phyloP scores from a whole-genome alignment of 2,888 invertebrate species.

The Cistogaster globosa region DNA sequence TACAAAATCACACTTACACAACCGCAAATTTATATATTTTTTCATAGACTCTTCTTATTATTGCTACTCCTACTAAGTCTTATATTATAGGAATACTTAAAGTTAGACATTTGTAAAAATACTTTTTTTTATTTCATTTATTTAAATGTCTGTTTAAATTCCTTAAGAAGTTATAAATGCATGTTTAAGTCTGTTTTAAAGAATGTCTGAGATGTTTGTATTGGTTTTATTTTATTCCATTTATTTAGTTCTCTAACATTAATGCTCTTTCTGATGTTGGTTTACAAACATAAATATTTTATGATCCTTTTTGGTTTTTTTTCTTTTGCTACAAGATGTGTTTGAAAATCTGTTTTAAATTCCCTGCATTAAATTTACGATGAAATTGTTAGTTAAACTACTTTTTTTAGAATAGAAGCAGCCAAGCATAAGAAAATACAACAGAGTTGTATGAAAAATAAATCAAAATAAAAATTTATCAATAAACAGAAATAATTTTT shows the following conservation, averaged over 20 bases:
- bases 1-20: not conserved
- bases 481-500: no score
- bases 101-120: constrained; percentile 15
- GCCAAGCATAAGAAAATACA: no score
- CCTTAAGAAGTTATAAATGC: constrained; percentile 25
- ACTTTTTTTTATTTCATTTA: not conserved
- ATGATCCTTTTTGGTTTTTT: constrained; percentile 6
- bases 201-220: constrained; percentile 39
- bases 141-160: constrained; percentile 23
- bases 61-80: not conserved
- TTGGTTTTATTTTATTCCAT: not conserved
- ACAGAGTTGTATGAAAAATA: not conserved
- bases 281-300: constrained; percentile 40
- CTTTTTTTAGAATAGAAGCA: no score
- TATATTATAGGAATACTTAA: constrained; percentile 14
- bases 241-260: not conserved
- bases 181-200: not conserved
- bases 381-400: constrained; percentile 8
- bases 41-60: not conserved
- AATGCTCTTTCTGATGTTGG: constrained; percentile 6
- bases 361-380: constrained; percentile 35
- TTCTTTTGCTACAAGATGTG: not conserved
- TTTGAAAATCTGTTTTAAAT: constrained; percentile 44
- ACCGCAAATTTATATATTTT: not conserved
- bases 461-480: not conserved